These are phyloP conservation scores for Chironomus tepperi DNA, from an alignment of 1,140 invertebrate species.

Conservation along the genomic window DNA sequence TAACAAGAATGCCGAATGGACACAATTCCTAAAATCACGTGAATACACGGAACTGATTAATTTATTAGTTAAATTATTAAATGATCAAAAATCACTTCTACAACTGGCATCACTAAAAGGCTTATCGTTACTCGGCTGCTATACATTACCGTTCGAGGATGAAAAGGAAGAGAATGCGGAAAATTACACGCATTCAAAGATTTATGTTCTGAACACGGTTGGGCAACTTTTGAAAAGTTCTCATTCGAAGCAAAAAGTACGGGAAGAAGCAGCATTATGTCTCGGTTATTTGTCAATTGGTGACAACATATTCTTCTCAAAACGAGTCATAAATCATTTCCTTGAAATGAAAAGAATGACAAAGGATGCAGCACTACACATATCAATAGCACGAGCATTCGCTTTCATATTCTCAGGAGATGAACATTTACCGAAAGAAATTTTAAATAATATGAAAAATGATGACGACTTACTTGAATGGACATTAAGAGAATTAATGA, in stretches of 20 bases:
- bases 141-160: conserved; percentile 36
- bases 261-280: conserved; percentile 37
- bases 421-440: conserved; percentile 51
- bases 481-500: conserved; percentile 61
- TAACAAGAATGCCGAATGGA: conserved; percentile 28
- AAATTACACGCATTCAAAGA: conserved; percentile 35
- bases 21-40: conserved; percentile 30
- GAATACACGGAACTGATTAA: conserved; percentile 35
- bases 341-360: conserved; percentile 33
- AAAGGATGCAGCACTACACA: conserved; percentile 38
- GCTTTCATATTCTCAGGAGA: conserved; percentile 39
- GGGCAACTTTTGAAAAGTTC: conserved; percentile 35
- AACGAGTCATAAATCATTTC: conserved; percentile 36
- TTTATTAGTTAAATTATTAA: conserved; percentile 32
- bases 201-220: conserved; percentile 34
- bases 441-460: conserved; percentile 59
- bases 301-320: conserved; percentile 37
- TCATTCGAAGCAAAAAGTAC: conserved; percentile 34
- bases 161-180: conserved; percentile 30
- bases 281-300: conserved; percentile 38
- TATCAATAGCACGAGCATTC: conserved; percentile 38
- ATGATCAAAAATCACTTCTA: conserved; percentile 35
- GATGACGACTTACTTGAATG: conserved; percentile 52
- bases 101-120: conserved; percentile 38
- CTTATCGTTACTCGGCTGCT: conserved; percentile 38